phyloP scores from a whole-genome alignment of 2,888 invertebrate species.

The Protophormia terraenovae region DNA sequence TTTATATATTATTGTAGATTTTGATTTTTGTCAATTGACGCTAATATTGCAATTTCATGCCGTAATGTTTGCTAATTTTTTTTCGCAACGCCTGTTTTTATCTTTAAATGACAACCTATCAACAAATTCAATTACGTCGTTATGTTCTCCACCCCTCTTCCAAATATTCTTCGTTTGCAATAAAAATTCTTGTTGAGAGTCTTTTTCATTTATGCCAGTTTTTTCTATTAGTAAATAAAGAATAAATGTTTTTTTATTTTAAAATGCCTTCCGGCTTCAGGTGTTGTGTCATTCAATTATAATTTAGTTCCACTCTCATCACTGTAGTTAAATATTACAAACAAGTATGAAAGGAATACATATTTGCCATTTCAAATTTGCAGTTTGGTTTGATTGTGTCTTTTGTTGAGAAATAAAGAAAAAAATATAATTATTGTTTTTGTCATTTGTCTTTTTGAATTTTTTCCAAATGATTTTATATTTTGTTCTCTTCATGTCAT shows the following conservation, averaged over 20 bases:
- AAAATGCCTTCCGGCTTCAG: constrained; percentile 72
- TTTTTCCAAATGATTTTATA: constrained; percentile 19
- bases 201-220: constrained; percentile 44
- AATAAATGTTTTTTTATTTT: constrained; percentile 16
- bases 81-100: constrained; percentile 58
- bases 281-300: constrained; percentile 78
- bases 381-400: constrained; percentile 41
- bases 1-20: not conserved
- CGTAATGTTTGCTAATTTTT: constrained; percentile 27
- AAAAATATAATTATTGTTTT: constrained; percentile 52
- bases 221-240: constrained; percentile 14
- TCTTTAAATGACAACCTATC: constrained; percentile 67
- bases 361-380: constrained; percentile 60
- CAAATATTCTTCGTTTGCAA: constrained; percentile 71
- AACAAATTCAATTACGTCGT: constrained; percentile 68
- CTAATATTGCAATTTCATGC: constrained; percentile 53
- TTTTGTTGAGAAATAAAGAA: constrained; percentile 32
- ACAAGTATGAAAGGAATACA: constrained; percentile 47
- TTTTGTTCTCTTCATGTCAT: constrained; percentile 17
- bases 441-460: constrained; percentile 57
- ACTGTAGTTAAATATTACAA: constrained; percentile 33
- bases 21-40: constrained; percentile 14
- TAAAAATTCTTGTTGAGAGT: constrained; percentile 55
- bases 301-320: constrained; percentile 72
- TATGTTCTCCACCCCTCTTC: constrained; percentile 48